phyloP scores from a whole-genome alignment of 2,113 vertebrate species.

The Atractosteus spatula region DNA sequence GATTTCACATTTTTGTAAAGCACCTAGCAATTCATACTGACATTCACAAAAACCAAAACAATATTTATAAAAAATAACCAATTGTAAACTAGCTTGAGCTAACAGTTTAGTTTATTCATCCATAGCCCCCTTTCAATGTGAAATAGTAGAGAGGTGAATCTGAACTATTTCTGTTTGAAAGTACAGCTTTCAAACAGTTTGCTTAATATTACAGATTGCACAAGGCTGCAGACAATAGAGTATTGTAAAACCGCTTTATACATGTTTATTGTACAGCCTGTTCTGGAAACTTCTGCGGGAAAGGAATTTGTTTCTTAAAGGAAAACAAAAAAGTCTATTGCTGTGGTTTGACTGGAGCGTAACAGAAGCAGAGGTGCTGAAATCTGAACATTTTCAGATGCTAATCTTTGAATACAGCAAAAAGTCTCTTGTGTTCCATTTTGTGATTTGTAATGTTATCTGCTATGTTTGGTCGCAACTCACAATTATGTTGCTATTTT shows the following conservation, averaged over 20 bases:
- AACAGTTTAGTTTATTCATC: too few species aligned
- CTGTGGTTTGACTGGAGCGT: not conserved
- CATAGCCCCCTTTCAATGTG: too few species aligned
- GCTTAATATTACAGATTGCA: not conserved
- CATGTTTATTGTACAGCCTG: conserved; percentile 1
- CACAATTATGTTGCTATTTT: not conserved
- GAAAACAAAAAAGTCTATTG: not conserved
- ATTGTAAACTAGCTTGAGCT: too few species aligned
- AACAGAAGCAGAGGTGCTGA: not conserved
- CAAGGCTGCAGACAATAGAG: not conserved
- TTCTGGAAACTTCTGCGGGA: not conserved
- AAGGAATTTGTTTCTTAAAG: not conserved
- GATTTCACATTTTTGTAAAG: too few species aligned
- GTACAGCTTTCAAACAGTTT: not conserved
- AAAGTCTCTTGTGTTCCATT: conserved; percentile 25
- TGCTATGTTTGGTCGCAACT: not conserved
- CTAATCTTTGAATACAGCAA: conserved; percentile 21
- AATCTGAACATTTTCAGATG: conserved; percentile 26
- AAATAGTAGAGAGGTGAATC: not conserved
- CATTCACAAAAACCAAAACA: too few species aligned
- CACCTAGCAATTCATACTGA: too few species aligned
- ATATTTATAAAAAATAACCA: too few species aligned
- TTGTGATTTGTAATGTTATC: not conserved
- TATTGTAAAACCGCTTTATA: not conserved
- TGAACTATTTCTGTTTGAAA: not conserved